Conservation (phyloP, 2,888 invertebrate genomes). For the Sicus ferrugineus region DNA sequence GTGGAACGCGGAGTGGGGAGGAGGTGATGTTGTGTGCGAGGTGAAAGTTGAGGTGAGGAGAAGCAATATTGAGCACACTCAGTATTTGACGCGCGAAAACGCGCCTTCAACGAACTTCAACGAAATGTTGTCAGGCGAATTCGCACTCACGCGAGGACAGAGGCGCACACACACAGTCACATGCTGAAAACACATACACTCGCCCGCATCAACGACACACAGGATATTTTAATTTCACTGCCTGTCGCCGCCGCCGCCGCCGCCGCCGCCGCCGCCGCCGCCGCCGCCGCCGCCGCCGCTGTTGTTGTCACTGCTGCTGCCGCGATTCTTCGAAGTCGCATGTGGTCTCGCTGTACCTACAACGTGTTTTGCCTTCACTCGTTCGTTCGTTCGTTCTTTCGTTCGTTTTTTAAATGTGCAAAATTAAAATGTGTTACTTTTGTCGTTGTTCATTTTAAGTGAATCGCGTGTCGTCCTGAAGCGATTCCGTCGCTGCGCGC, state of each 20-base stretch:
- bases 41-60: neutral
- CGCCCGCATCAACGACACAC: slow-evolving; percentile 1
- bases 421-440: neutral
- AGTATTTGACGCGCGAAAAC: slow-evolving; percentile 16
- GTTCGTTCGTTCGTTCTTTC: no score
- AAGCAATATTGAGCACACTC: slow-evolving; percentile 1
- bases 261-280: neutral
- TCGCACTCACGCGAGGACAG: neutral
- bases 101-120: neutral
- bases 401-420: no score
- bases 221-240: slow-evolving; percentile 2
- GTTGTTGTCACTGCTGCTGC: neutral
- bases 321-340: neutral
- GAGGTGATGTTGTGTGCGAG: neutral
- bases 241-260: slow-evolving; percentile 18
- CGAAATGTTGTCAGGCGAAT: neutral
- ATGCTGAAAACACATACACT: no score
- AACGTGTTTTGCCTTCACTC: neutral
- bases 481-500: no score
- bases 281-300: slow-evolving; percentile 3
- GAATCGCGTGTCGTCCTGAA: no score
- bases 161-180: neutral
- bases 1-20: neutral
- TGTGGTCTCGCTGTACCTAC: neutral
- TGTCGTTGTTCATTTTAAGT: neutral